phyloP scores from a whole-genome alignment of 2,113 vertebrate species.

The Cephalophus harveyi region DNA sequence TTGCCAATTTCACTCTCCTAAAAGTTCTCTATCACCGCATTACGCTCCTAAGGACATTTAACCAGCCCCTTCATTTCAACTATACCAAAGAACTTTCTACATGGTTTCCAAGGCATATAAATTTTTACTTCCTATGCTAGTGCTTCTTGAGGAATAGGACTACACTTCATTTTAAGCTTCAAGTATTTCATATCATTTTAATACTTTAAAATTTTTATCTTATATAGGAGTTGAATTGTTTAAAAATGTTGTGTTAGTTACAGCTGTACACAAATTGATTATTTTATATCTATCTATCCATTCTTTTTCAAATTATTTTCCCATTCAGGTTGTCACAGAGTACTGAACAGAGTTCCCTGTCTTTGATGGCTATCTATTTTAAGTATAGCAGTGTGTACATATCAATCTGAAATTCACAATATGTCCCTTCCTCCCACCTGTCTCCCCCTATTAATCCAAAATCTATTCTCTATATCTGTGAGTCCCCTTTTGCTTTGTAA shows the following conservation, averaged over 20 bases:
- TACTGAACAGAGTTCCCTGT: background rate
- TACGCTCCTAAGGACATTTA: background rate
- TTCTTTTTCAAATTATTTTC: background rate
- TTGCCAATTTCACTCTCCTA: background rate
- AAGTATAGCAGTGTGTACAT: background rate
- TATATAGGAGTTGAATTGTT: background rate
- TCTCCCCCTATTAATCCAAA: background rate
- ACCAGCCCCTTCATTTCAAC: background rate
- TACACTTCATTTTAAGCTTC: background rate
- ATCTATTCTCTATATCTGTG: background rate
- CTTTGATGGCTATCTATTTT: background rate
- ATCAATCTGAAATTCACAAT: background rate
- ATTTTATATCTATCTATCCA: background rate
- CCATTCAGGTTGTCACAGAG: background rate
- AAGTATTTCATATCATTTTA: background rate
- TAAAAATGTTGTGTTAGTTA: background rate
- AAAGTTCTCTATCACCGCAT: background rate
- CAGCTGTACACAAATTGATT: background rate
- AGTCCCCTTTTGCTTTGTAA: background rate
- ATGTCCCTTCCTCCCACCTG: background rate
- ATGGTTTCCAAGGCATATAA: background rate
- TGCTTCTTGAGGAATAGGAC: background rate
- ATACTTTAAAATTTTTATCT: background rate
- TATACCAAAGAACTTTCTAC: background rate
- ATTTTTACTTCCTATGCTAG: background rate